A percentile compares a stretch with the other conserved stretches of the same genome.
These are phyloP conservation scores for Piscicola geometra DNA, from an alignment of 2,888 invertebrate species.

Conservation along the genomic window DNA sequence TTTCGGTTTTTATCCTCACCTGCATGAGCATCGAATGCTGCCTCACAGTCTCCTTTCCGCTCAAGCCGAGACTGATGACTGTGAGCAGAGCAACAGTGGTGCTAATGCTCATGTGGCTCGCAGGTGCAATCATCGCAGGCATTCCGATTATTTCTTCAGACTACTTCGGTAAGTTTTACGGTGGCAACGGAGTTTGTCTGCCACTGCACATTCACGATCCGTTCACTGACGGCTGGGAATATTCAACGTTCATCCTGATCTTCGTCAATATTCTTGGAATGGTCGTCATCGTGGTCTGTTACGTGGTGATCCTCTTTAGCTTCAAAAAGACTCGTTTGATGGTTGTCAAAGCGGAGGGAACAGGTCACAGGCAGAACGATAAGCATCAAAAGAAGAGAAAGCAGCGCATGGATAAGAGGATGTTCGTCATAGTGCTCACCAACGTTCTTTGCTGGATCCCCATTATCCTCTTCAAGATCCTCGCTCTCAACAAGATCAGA, in stretches of 20 bases:
- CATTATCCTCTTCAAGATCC: slow-evolving; percentile 64
- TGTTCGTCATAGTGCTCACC: slow-evolving; percentile 68
- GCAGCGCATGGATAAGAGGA: slow-evolving; percentile 63
- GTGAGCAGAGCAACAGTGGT: slow-evolving; percentile 54
- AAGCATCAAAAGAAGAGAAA: not conserved
- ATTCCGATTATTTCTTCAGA: slow-evolving; percentile 62
- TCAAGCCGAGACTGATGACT: slow-evolving; percentile 45
- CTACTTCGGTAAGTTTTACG: slow-evolving; percentile 60
- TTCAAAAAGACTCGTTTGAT: slow-evolving; percentile 25
- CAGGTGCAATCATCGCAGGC: slow-evolving; percentile 63
- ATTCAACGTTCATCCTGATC: slow-evolving; percentile 67
- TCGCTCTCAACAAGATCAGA: slow-evolving; percentile 61
- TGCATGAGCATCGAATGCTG: slow-evolving; percentile 70
- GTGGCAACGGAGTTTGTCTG: slow-evolving; percentile 64
- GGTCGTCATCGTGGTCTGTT: slow-evolving; percentile 56
- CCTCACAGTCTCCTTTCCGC: slow-evolving; percentile 40
- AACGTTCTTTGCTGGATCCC: slow-evolving; percentile 70
- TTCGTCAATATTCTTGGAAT: slow-evolving; percentile 61
- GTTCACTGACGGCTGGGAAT: slow-evolving; percentile 67
- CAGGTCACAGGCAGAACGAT: not conserved
- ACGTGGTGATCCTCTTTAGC: slow-evolving; percentile 64
- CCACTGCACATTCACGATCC: slow-evolving; percentile 69
- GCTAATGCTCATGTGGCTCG: slow-evolving; percentile 32
- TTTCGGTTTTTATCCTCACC: slow-evolving; percentile 66
- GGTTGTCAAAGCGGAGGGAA: slow-evolving; percentile 53